Evolutionary conservation across 2,113 vertebrate species (phyloP).

Genomic region (Uropsilus gracilis): DNA sequence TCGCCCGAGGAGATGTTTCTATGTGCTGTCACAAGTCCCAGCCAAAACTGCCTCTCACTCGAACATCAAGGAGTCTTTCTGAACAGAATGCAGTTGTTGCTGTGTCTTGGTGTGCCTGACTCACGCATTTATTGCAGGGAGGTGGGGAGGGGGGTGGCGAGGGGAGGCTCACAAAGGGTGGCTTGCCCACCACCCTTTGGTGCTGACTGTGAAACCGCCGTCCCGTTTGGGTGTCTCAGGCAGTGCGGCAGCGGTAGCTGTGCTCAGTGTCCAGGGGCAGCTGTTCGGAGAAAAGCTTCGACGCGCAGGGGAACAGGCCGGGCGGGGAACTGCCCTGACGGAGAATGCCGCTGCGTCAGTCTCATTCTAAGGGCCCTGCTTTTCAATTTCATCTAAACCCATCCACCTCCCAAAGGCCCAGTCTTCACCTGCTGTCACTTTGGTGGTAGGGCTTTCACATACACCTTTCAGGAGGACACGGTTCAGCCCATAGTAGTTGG

Average conservation of each 20-base stretch:
- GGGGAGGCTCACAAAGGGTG: not conserved
- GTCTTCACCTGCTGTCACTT: not conserved
- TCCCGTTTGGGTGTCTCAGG: not conserved
- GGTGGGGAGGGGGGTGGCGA: not conserved
- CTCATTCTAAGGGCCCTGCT: not conserved
- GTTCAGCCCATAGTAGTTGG: not conserved
- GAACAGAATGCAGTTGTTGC: conserved; percentile 25
- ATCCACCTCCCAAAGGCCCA: not conserved
- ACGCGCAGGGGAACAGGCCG: not conserved
- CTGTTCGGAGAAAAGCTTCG: not conserved
- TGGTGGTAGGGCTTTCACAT: not conserved
- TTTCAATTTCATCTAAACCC: not conserved
- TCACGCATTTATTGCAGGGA: not conserved
- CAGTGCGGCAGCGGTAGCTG: not conserved
- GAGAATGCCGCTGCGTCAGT: not conserved
- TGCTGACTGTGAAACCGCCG: not conserved
- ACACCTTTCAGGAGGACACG: not conserved
- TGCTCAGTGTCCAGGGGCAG: not conserved
- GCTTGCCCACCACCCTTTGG: not conserved
- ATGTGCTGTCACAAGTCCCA: conserved; percentile 46
- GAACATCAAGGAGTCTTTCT: conserved; percentile 5
- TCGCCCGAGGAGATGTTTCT: conserved; percentile 75
- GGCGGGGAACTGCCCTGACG: not conserved
- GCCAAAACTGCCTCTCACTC: conserved; percentile 72
- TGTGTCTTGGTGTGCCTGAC: not conserved